Evolutionary conservation across 2,797 vertebrate genomes (phyloP), one percentile per base, ranked within the genome.

Genomic region (Eospalax fontanierii): DNA sequence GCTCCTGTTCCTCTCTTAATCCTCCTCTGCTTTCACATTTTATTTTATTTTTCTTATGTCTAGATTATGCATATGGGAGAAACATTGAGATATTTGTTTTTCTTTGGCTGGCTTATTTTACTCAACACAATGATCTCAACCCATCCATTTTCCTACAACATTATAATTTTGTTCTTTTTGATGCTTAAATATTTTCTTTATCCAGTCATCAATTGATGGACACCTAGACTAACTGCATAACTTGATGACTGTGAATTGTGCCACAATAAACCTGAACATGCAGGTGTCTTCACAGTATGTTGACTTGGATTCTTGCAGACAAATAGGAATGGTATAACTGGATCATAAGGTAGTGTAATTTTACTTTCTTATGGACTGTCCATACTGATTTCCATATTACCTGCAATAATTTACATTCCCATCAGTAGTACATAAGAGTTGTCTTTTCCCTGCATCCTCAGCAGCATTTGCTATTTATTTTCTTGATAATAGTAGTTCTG

Each of bases 381-480:
- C 71, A 46, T 33, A 40, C 14, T 46, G 12, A 87, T 75, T 87
- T 75, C 38, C 38, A 12, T 87, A 26, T 26, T 46, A 11, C 33
- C 6, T 87, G 11, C 30, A 63, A 8, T 63, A 28, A 87, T 63
- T 87, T 63, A 6, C 22, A 76, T 46, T 76, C 18, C 63, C 43
- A n/a, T 33, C n/a, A 75, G 18, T 43, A 22, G 30, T 63, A 0
- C 46, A 4, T 63, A 87, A 24, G 22, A 6, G 57, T 10, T 19
- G 3, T 15, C n/a, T 85, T 63, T 2, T 22, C 40, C 21, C 40
- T 46, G 22, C 4, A 76, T 87, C 14, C 71, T 75, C 21, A 65
- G 30, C 86, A 87, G 57, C 38, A n/a, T 35, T 75, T 63, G 71
- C 43, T 63, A 19, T 75, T 87, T 87, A 61, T 87, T 75, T 87